phyloP scores from a whole-genome alignment of 1,140 invertebrate species.

The Teleopsis dalmanni region DNA sequence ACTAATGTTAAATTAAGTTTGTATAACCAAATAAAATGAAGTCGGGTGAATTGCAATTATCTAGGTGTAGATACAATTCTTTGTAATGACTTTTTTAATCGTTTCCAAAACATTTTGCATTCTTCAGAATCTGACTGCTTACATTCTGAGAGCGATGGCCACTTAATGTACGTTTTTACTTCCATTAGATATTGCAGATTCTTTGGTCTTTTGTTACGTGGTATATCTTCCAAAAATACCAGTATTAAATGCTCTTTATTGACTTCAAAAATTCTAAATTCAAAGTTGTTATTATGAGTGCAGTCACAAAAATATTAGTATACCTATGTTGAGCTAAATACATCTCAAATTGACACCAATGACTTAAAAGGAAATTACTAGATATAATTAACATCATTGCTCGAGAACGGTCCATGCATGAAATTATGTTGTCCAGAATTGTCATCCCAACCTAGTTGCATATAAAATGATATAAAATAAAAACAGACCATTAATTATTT shows the following conservation, averaged over 20 bases:
- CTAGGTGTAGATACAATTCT: slow-evolving; percentile 19
- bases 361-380: slow-evolving; percentile 51
- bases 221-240: slow-evolving; percentile 56
- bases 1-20: too few species aligned
- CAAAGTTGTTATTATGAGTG: too few species aligned
- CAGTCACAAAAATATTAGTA: too few species aligned
- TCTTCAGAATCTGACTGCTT: slow-evolving; percentile 26
- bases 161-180: slow-evolving; percentile 57
- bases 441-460: slow-evolving; percentile 49
- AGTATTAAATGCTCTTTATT: slow-evolving; percentile 53
- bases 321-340: slow-evolving; percentile 57
- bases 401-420: slow-evolving; percentile 55
- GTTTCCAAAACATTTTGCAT: slow-evolving; percentile 39
- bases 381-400: slow-evolving; percentile 54
- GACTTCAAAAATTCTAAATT: slow-evolving; percentile 52
- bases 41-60: too few species aligned
- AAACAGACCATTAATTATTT: too few species aligned
- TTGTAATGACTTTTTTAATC: slow-evolving; percentile 27
- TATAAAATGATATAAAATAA: not conserved
- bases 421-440: slow-evolving; percentile 58
- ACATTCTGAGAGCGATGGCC: slow-evolving; percentile 45
- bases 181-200: slow-evolving; percentile 56
- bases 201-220: slow-evolving; percentile 49
- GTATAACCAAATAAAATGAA: too few species aligned
- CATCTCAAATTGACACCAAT: slow-evolving; percentile 63